A percentile compares a stretch with the other conserved stretches of the same genome.
Evolutionary conservation across 2,113 vertebrate species (phyloP).

Genomic region (Gavia stellata): DNA sequence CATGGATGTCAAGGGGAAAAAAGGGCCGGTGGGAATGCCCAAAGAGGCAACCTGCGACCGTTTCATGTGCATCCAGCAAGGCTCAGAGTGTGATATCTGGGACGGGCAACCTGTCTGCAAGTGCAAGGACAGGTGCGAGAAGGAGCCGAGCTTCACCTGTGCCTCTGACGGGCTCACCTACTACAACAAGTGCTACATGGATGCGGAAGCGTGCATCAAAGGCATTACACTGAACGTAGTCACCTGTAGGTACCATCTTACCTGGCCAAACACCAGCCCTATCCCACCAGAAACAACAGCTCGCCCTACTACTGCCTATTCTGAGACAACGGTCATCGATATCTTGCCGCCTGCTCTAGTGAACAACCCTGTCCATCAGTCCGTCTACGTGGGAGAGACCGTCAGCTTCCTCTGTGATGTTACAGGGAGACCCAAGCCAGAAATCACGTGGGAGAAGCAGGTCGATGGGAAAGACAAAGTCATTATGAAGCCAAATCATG

Average conservation of each 20-base stretch:
- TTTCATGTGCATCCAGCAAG: slow-evolving; percentile 93
- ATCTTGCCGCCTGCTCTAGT: slow-evolving; percentile 73
- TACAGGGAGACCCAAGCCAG: slow-evolving; percentile 81
- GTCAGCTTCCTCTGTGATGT: slow-evolving; percentile 93
- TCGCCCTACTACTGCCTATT: slow-evolving; percentile 82
- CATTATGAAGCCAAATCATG: slow-evolving; percentile 88
- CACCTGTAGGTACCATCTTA: slow-evolving; percentile 88
- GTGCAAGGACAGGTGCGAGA: slow-evolving; percentile 93
- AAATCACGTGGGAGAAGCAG: slow-evolving; percentile 93
- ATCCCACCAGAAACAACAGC: slow-evolving; percentile 82
- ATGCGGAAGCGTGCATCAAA: slow-evolving; percentile 94
- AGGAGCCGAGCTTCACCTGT: slow-evolving; percentile 94
- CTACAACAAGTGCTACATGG: slow-evolving; percentile 99
- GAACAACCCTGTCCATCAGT: slow-evolving; percentile 78
- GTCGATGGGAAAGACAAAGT: slow-evolving; percentile 76
- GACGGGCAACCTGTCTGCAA: slow-evolving; percentile 92
- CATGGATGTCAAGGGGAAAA: slow-evolving; percentile 82
- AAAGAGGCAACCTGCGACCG: slow-evolving; percentile 86
- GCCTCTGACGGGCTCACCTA: slow-evolving; percentile 97
- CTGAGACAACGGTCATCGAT: slow-evolving; percentile 75
- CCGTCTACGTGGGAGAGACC: slow-evolving; percentile 81
- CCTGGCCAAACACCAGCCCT: slow-evolving; percentile 89
- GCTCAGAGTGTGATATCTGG: slow-evolving; percentile 94
- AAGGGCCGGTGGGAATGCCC: slow-evolving; percentile 84
- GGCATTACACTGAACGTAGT: slow-evolving; percentile 87